Base-by-base conservation (phyloP, 1,140 invertebrate species). In the Drosophila micromelanica region DNA sequence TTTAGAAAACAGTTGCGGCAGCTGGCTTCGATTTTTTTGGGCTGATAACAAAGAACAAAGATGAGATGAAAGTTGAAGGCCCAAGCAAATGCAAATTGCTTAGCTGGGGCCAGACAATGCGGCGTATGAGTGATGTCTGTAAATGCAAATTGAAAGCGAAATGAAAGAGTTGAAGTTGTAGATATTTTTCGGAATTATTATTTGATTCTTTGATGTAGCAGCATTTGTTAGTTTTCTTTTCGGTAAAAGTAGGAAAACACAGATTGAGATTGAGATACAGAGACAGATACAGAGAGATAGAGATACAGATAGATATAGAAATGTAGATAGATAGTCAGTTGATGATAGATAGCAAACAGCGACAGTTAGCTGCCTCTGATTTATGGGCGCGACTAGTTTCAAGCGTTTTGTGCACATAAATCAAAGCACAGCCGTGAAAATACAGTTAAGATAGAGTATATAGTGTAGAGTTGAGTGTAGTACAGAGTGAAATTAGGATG, bases 131-230 rank as follows among this genome's bases (percentile, higher is more conserved):
- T 82, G 82, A 86, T 87, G 71, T 65, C 43, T 52, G 43, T 32
- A 57, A 27, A 77, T 78, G 78, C 65, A 80, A 71, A 80, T 79
- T 70, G 69, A 75, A 78, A 70, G 64, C 60, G 79, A 61, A 81
- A 65, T 76, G 73, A 75, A 75, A 75, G 57, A 61, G 43, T 7
- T n/a, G n/a, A 45, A 62, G 27, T 65, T 82, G 49, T 78, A 49
- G 61, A 74, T 76, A 79, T 84, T 80, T 80, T 91, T 87, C 61
- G 68, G 78, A 91, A 76, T 91, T 90, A 91, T 91, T 89, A 91
- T 85, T 91, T 89, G 85, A 84, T 89, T 89, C 84, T 91, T 91
- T 91, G 84, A 90, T 91, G 82, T 91, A 82, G 78, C 84, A 87
- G 84, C 84, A 81, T 90, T 91, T 76, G 68, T 67, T 91, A 63